Evolutionary conservation across 2,113 vertebrate genomes (phyloP).

Genomic region (Orycteropus afer): DNA sequence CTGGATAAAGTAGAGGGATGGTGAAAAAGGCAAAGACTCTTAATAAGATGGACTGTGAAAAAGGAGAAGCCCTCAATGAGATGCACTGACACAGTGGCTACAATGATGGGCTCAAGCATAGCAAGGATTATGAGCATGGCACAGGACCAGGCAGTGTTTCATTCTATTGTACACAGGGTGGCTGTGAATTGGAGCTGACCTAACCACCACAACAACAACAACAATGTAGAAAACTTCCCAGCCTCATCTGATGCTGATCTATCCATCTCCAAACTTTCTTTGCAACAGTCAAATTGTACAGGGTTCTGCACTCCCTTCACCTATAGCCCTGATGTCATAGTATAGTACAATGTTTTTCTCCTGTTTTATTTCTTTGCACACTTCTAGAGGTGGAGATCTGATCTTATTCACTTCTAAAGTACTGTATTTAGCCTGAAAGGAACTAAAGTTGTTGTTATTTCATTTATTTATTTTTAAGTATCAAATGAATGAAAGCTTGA

Average conservation of each 20-base stretch:
- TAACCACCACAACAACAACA: background rate
- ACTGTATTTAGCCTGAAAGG: background rate
- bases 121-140: no score
- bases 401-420: background rate
- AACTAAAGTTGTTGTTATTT: background rate
- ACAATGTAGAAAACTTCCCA: background rate
- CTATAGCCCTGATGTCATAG: background rate
- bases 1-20: no score
- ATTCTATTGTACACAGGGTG: no score
- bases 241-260: background rate
- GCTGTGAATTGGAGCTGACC: no score
- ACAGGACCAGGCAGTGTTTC: no score
- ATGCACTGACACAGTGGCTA: no score
- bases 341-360: background rate
- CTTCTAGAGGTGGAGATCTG: background rate
- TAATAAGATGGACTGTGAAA: no score
- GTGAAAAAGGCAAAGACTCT: no score
- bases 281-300: rapidly evolving
- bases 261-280: background rate
- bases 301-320: background rate
- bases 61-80: no score
- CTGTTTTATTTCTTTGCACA: background rate
- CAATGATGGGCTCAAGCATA: no score
- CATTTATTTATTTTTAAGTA: background rate
- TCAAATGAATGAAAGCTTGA: background rate